A percentile compares a stretch with the other conserved stretches of the same genome.
Evolutionary conservation across 1,140 invertebrate genomes (phyloP).

Genomic region (Steinernema feltiae): DNA sequence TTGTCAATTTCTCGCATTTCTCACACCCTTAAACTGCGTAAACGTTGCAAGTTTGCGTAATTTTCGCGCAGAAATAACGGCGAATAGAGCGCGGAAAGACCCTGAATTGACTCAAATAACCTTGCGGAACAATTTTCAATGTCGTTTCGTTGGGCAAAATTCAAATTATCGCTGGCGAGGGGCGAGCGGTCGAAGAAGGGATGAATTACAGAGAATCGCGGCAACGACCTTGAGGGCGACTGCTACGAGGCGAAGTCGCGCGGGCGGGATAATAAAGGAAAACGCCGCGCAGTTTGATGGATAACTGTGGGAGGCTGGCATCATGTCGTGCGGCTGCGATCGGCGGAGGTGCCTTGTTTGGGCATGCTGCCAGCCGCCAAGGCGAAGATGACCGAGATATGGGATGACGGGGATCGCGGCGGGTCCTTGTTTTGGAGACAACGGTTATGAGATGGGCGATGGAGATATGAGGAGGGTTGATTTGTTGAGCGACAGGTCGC

Average conservation of each 20-base stretch:
- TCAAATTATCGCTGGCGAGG: background rate
- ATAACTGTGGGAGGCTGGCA: constrained; percentile 10
- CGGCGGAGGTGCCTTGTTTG: background rate
- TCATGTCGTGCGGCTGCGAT: background rate
- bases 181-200: background rate
- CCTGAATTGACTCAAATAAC: background rate
- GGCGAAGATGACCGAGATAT: background rate
- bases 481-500: background rate
- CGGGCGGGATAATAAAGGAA: background rate
- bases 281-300: background rate
- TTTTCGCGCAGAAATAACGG: background rate
- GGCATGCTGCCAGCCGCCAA: constrained; percentile 11
- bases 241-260: background rate
- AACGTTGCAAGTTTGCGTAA: background rate
- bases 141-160: background rate
- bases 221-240: constrained; percentile 4
- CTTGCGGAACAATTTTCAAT: background rate
- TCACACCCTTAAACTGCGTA: background rate
- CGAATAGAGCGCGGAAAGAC: background rate
- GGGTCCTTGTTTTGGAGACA: background rate
- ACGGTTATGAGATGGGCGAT: background rate
- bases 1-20: background rate
- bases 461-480: background rate
- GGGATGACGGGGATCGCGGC: background rate
- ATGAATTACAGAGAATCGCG: background rate